Base-by-base conservation (phyloP, 2,113 vertebrate genomes). In the Oriolus oriolus region DNA sequence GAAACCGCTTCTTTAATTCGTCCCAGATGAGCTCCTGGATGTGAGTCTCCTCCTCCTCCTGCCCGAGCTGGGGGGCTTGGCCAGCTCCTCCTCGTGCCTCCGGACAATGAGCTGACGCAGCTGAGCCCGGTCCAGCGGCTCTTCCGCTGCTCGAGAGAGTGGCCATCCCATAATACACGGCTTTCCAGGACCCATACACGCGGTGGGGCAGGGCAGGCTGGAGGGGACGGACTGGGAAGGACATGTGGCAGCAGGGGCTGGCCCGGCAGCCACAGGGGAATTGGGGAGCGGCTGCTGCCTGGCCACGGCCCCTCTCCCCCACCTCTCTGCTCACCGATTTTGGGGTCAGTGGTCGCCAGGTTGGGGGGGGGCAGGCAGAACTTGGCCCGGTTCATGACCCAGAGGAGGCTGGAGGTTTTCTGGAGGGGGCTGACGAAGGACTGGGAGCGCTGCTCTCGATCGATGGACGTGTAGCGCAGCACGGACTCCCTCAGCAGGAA, bases 401-500 rank as follows among this genome's bases (percentile, higher is more conserved):
- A 89, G 16, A 96, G 76, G 15, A 97, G 50, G 2, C 0, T 6
- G 0, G 89, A 59, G 52, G 89, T 21, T 0, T 23, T 95, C 88
- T 96, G 85, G 37, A 98, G 86, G 1, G 97, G 97, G 90, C 89
- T 98, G 89, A 35, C 2, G 2, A 64, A 95, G 73, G 31, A 5
- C 49, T 84, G 70, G 24, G 87, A 61, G 26, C 79, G 87, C 41
- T 49, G 54, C 12, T 31, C 1, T 7, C 79, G 79, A 7, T 90
- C 71, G 1, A 84, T 1, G 12, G 87, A 54, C 0, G n/a, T 50
- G 33, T 97, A 47, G 56, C 90, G 84, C 73, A 33, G 69, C 54
- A 94, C 4, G 7, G 96, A 92, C 30, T 98, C 97, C 31, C 61
- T n/a, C 87, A 97, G 27, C 89, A 98, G 85, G 16, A 98, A 84